Evolutionary conservation across 2,888 invertebrate species (phyloP), one percentile per base, ranked within the genome.

Genomic region (Litoditis marina): DNA sequence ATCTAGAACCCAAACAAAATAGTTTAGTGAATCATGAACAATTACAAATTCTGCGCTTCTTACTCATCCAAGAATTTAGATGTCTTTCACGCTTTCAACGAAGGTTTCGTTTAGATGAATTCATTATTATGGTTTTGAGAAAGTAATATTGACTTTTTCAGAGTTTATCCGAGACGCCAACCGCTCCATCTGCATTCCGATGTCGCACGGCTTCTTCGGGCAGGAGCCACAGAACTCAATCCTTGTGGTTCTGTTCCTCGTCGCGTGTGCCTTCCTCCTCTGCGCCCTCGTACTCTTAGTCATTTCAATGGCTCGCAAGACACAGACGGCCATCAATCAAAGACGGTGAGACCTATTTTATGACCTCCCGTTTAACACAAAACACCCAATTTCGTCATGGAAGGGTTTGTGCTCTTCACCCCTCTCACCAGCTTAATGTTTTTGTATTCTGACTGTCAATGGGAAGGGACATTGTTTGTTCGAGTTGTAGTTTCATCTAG

Each of bases 121-220:
- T n/a, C n/a, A n/a, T n/a, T n/a, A n/a, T n/a, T n/a, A n/a, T 11
- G 11, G 39, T n/a, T n/a, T 39, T 39, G 39, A 11, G 11, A 13
- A 39, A 39, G 11, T 39, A 11, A 39, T 13, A 16, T 52, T 19
- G 3, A 0, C 42, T 16, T 56, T 69, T 76, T 30, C 67, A 74
- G 71, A 77, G 25, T 76, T 76, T 49, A 57, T 76, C 8, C 68
- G 69, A 19, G 76, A 74, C 27, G 64, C 64, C 65, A 76, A 76
- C 51, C 51, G 60, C 4, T 60, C 80, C 7, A 71, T 80, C 28
- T 80, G 80, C 51, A 71, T 73, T 7, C 68, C 68, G 2, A 61
- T 69, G 32, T 65, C 72, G 8, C 67, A 66, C 19, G 79, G 80
- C 25, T 66, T 80, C 60, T 80, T 80, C 53, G 80, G 80, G 19